Evolutionary conservation across 2,797 vertebrate genomes (phyloP), one percentile per base, ranked within the genome.

Genomic region (Chelon auratus): DNA sequence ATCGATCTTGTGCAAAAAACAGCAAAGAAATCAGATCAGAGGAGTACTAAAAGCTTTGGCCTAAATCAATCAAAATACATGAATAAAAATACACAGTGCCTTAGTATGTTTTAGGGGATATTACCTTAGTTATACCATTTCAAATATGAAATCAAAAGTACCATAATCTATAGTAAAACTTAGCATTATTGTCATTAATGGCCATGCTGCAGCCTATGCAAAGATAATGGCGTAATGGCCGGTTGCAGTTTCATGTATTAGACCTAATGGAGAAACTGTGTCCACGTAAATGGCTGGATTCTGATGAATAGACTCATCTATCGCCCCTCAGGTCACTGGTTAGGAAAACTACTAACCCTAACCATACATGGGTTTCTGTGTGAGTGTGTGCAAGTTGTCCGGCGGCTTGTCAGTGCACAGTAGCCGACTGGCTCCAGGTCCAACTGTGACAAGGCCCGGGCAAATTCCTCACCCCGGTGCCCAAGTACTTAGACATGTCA

Each of bases 391-490:
- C 18, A 9, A 81, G 74, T 54, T 10, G 26, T 22, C 17, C 43
- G 5, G 63, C 72, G 66, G 75, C 80, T 82, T 75, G 88, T 90
- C 76, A 65, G 77, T 50, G 68, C 80, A 61, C 68, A 1, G 77
- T 78, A 81, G 91, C 93, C 92, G 77, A 62, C 86, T 90, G 93
- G 93, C 95, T 95, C 95, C 93, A 93, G 86, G 89, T 89, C 87
- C 89, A 77, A 82, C 77, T 86, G 92, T 95, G 87, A 84, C 95
- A 72, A 62, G 89, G 80, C 74, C 81, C 37, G 89, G 92, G 80
- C 85, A 95, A 95, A 96, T 96, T 95, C 94, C 94, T 95, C 95
- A 94, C 87, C 62, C 81, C 66, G 40, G 87, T 94, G 95, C 83
- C 80, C 90, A 68, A 88, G 90, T 87, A 88, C 87, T 94, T 90